Percentiles rank a stretch among this genome's conserved stretches.
Evolutionary conservation across 2,797 vertebrate genomes (phyloP).

Genomic region (Bufotes viridis): DNA sequence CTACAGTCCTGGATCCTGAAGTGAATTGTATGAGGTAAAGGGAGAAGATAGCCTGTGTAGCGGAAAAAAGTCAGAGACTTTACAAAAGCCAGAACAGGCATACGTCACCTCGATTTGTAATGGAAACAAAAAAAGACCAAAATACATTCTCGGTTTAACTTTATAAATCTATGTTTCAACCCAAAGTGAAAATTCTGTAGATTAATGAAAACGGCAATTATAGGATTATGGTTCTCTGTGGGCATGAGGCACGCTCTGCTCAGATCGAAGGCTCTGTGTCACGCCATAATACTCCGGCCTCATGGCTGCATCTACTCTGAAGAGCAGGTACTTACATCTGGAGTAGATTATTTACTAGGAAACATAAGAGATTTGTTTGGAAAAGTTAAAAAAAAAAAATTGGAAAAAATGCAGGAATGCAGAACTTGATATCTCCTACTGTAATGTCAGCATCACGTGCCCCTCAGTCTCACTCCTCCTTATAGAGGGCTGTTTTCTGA

Average conservation of each 20-base stretch:
- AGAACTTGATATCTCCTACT: slow-evolving; percentile 33
- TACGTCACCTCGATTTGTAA: slow-evolving; percentile 61
- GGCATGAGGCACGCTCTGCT: slow-evolving; percentile 32
- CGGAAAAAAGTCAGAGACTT: slow-evolving; percentile 28
- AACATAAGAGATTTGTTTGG: slow-evolving; percentile 31
- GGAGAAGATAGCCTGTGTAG: slow-evolving; percentile 6
- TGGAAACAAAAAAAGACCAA: slow-evolving; percentile 55
- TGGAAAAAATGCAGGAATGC: slow-evolving; percentile 31
- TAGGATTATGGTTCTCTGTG: slow-evolving; percentile 46
- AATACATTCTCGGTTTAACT: slow-evolving; percentile 54
- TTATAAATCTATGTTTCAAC: slow-evolving; percentile 57
- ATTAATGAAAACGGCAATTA: slow-evolving; percentile 50
- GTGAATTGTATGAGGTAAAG: slow-evolving; percentile 2
- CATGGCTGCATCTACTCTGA: slow-evolving; percentile 20
- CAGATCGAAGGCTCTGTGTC: not conserved
- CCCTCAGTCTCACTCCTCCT: not conserved
- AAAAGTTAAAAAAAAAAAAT: not conserved
- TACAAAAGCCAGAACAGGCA: slow-evolving; percentile 55
- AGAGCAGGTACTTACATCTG: slow-evolving; percentile 54
- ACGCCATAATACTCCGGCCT: slow-evolving; percentile 18
- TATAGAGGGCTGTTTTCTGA: not conserved
- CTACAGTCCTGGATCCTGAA: not conserved
- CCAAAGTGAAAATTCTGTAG: slow-evolving; percentile 42
- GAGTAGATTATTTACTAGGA: slow-evolving; percentile 46
- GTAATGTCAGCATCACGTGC: not conserved